Evolutionary conservation across 2,888 invertebrate species (phyloP).

Genomic region (Noctua janthe): DNA sequence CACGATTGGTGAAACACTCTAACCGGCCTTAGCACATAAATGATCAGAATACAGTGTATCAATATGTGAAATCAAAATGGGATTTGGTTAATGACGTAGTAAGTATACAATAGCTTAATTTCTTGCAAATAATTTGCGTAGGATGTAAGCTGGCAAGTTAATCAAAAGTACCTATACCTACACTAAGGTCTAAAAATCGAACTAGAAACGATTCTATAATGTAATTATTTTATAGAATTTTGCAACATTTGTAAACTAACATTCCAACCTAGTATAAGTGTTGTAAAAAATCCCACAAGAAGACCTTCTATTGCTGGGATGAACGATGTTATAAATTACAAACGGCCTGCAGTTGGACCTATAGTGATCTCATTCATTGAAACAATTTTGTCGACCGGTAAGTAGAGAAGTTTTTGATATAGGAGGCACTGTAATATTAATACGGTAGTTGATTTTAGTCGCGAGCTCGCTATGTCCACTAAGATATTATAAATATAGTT

Average conservation of each 20-base stretch:
- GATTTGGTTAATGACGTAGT: constrained; percentile 17
- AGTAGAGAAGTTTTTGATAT: constrained; percentile 34
- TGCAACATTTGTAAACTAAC: constrained; percentile 52
- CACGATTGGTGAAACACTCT: neutral
- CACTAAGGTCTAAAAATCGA: constrained; percentile 27
- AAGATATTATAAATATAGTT: constrained; percentile 40
- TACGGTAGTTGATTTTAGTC: constrained; percentile 46
- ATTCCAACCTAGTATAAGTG: constrained; percentile 60
- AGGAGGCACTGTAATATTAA: constrained; percentile 40
- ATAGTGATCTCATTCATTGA: constrained; percentile 61
- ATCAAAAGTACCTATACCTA: constrained; percentile 22
- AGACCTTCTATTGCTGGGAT: constrained; percentile 24
- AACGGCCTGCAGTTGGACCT: constrained; percentile 42
- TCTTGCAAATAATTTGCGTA: constrained; percentile 25
- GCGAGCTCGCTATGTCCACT: constrained; percentile 53
- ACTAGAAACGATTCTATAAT: constrained; percentile 19
- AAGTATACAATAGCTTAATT: constrained; percentile 30
- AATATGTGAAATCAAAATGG: constrained; percentile 26
- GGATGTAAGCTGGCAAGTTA: constrained; percentile 42
- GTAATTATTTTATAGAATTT: constrained; percentile 23
- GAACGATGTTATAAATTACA: constrained; percentile 42
- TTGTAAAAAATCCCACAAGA: constrained; percentile 26
- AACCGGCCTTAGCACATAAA: neutral
- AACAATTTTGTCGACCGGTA: constrained; percentile 50
- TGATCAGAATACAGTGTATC: constrained; percentile 30